Conservation (phyloP, 2,888 invertebrate genomes). For the Pollenia amentaria region DNA sequence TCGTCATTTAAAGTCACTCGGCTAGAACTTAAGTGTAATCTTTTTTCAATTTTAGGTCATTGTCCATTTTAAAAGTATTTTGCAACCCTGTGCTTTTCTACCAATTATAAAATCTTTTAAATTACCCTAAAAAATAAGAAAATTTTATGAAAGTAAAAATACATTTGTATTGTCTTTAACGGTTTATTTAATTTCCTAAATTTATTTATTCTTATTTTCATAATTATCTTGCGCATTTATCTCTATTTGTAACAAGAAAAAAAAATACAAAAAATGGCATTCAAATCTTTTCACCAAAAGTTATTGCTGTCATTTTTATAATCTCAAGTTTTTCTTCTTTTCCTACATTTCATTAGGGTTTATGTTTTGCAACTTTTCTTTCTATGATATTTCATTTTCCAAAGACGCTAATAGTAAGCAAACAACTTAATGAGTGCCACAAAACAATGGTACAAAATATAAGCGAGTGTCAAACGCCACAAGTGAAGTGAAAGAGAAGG, state of each 20-base stretch:
- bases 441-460: constrained; percentile 56
- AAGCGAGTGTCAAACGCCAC: constrained; percentile 44
- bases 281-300: constrained; percentile 46
- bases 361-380: constrained; percentile 1
- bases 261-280: not conserved
- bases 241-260: constrained; percentile 16
- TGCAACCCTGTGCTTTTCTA: too few relatives aligned
- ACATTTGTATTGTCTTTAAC: not conserved
- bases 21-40: too few relatives aligned
- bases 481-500: constrained; percentile 13
- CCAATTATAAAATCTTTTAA: too few relatives aligned
- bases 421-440: constrained; percentile 73
- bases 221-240: constrained; percentile 35
- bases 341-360: not conserved
- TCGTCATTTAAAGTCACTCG: too few relatives aligned
- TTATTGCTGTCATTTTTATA: constrained; percentile 52
- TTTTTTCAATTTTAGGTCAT: too few relatives aligned
- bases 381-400: constrained; percentile 24
- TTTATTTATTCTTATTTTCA: constrained; percentile 19
- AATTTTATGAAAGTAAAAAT: not conserved
- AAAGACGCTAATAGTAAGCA: constrained; percentile 73
- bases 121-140: too few relatives aligned
- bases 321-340: constrained; percentile 25
- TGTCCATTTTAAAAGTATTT: too few relatives aligned
- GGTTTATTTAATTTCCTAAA: not conserved